phyloP scores from a whole-genome alignment of 2,888 invertebrate species.

The Pediacus dermestoides region DNA sequence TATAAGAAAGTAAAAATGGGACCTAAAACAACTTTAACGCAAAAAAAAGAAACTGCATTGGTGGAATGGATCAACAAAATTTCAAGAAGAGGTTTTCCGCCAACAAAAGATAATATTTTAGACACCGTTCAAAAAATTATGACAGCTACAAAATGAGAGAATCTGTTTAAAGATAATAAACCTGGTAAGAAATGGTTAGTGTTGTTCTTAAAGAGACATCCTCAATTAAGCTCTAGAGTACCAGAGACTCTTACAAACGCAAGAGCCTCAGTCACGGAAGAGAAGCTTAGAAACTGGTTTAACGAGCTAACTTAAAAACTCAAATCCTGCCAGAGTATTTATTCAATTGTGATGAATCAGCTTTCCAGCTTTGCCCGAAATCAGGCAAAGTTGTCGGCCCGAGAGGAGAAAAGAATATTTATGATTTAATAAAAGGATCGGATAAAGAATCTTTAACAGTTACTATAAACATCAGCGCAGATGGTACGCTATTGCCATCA shows the following conservation, averaged over 20 bases:
- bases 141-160: constrained; percentile 3
- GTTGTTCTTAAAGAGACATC: constrained; percentile 11
- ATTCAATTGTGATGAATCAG: constrained; percentile 19
- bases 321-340: constrained; percentile 11
- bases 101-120: constrained; percentile 5
- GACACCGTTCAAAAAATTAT: constrained; percentile 6
- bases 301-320: constrained; percentile 12
- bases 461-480: too few relatives aligned
- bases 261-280: constrained; percentile 11
- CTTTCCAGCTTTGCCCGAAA: constrained; percentile 16
- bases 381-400: constrained; percentile 8
- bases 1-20: too few relatives aligned
- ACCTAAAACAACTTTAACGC: too few relatives aligned
- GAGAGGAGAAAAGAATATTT: constrained; percentile 13
- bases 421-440: constrained; percentile 12
- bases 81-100: constrained; percentile 4
- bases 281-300: constrained; percentile 11
- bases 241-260: constrained; percentile 7
- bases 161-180: constrained; percentile 9
- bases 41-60: background rate
- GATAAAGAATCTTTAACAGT: too few relatives aligned
- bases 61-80: constrained; percentile 4
- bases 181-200: constrained; percentile 6
- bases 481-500: too few relatives aligned
- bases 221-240: constrained; percentile 9